Base-by-base conservation (phyloP, 2,888 invertebrate species). In the Mantis religiosa region DNA sequence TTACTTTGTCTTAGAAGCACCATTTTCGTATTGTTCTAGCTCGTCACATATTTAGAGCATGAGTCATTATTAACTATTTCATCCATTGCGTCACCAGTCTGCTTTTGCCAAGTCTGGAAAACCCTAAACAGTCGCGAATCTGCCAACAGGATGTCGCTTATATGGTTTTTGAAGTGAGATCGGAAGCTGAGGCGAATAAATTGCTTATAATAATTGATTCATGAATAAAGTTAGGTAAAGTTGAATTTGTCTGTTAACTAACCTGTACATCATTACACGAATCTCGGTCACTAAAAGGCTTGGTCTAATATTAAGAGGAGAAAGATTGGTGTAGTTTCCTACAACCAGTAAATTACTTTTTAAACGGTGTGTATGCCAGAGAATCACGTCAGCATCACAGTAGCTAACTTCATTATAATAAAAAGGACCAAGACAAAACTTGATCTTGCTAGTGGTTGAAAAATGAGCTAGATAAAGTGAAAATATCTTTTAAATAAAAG, bases 141-240 rank as follows among this genome's bases (percentile, higher is more conserved):
- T 71, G 25, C 25, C 54, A 20, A 20, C 54, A 71, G 54, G 54
- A 71, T 71, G 54, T 71, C 25, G 54, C 54, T 71, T 71, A 3
- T 15, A 71, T 71, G 8, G 54, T 25, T 71, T 25, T 71, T 71
- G 20, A 6, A 71, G 25, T 71, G 25, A 8, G 25, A 71, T 15
- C 6, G 20, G 27, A 82, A 87, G 3, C 8, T 27, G 30, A 82
- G 82, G 34, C n/a, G 82, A 87, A 87, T 87, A 87, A 87, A 87
- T 87, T 87, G 82, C 87, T 87, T 82, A 25, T 30, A 25, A 82
- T 87, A 87, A 87, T 87, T 87, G 87, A 82, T 87, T 87, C 87
- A 82, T 82, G 87, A 87, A 82, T 87, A 87, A 87, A 87, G 82
- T 28, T 41, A 34, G 34, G 82, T 87, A 87, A 82, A 87, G 82